A percentile compares a stretch with the other conserved stretches of the same genome.
Conservation (phyloP, 2,113 vertebrate genomes). For the Candoia aspera region DNA sequence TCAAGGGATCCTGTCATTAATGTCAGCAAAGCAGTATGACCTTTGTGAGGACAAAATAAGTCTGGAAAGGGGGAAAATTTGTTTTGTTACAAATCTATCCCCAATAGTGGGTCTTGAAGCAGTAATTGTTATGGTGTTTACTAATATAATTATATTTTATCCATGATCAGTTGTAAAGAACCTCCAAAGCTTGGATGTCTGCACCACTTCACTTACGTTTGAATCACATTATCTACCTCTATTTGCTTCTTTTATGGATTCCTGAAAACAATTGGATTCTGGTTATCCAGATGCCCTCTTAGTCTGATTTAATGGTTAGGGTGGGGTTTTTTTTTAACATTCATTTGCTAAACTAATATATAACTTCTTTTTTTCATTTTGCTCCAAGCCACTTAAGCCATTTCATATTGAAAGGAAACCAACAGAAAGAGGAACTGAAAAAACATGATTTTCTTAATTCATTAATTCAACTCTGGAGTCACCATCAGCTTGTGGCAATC, state of each 20-base stretch:
- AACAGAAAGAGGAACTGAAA: background rate
- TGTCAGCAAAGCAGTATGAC: background rate
- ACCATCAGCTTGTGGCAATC: background rate
- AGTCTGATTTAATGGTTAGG: background rate
- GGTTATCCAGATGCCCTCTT: background rate
- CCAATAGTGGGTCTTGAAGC: background rate
- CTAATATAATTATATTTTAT: background rate
- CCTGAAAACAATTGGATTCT: background rate
- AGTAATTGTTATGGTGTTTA: background rate
- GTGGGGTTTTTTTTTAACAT: background rate
- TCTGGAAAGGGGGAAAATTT: background rate
- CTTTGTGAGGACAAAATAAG: background rate
- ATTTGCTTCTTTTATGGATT: background rate
- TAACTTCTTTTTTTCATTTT: background rate
- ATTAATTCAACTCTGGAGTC: background rate
- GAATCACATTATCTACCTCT: background rate
- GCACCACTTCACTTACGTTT: background rate
- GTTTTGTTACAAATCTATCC: background rate
- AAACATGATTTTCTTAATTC: background rate
- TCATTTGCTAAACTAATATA: background rate
- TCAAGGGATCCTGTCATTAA: background rate
- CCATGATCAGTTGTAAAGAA: background rate
- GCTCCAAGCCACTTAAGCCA: background rate
- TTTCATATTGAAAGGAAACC: background rate
- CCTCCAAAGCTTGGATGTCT: background rate